A percentile compares a stretch with the other conserved stretches of the same genome.
Evolutionary conservation across 2,113 vertebrate genomes (phyloP).

Genomic region (Elaphurus davidianus): DNA sequence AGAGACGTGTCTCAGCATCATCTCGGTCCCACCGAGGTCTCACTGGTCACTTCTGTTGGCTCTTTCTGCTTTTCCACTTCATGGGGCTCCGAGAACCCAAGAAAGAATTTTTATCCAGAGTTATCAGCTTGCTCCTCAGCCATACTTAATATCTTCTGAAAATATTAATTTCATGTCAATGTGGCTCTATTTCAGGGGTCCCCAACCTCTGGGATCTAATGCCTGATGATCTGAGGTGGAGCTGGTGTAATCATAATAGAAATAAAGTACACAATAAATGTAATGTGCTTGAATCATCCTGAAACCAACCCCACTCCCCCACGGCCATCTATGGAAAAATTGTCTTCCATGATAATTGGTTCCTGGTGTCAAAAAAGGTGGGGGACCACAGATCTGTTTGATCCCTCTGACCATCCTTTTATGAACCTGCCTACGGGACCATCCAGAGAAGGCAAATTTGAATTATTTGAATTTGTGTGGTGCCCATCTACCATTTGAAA

Average conservation of each 20-base stretch:
- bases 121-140: neutral
- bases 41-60: neutral
- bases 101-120: neutral
- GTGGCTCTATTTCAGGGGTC: neutral
- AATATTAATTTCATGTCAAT: neutral
- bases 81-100: neutral
- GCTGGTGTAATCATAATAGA: neutral
- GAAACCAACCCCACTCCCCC: fast-evolving
- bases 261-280: neutral
- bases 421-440: neutral
- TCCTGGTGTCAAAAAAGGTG: neutral
- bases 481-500: neutral
- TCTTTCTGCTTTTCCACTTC: neutral
- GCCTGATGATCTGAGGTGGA: neutral
- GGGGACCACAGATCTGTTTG: neutral
- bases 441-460: too few relatives aligned
- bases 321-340: fast-evolving
- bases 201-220: neutral
- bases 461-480: neutral
- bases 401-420: neutral
- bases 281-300: neutral
- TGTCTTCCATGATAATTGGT: neutral
- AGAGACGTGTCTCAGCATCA: neutral
- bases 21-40: neutral
- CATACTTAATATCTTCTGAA: neutral